A percentile compares a stretch with the other conserved stretches of the same genome.
These are phyloP conservation scores for Puma concolor DNA, from an alignment of 2,113 vertebrate species.

Conservation along the genomic window DNA sequence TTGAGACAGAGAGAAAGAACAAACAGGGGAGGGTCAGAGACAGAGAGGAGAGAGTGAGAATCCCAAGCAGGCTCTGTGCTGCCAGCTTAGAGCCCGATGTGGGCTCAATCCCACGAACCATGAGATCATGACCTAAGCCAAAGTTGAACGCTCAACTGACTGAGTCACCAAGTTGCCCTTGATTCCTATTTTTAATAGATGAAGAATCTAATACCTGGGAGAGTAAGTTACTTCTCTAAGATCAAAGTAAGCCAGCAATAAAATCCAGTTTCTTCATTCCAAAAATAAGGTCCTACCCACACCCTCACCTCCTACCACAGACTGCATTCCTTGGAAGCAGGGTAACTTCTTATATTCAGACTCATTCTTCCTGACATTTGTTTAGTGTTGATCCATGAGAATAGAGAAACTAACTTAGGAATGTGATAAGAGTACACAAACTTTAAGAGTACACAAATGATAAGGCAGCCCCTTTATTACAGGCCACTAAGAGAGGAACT, in stretches of 20 bases:
- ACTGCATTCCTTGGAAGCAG: neutral
- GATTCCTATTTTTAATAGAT: slow-evolving; percentile 1
- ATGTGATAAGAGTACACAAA: neutral
- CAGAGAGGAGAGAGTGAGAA: no score
- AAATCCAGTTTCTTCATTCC: neutral
- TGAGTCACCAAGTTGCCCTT: neutral
- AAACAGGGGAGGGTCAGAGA: no score
- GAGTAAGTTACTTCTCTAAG: neutral
- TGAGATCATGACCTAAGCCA: no score
- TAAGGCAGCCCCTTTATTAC: neutral
- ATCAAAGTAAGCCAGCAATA: neutral
- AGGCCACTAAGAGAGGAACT: neutral
- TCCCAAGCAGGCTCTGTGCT: no score
- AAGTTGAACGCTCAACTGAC: no score
- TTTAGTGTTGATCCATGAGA: neutral
- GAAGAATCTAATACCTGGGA: neutral
- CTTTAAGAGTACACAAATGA: neutral
- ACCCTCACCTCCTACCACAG: neutral
- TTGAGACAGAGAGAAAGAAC: no score
- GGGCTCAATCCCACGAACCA: no score
- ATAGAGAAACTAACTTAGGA: neutral
- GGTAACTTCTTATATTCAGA: neutral
- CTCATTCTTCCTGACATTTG: neutral
- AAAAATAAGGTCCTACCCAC: neutral
- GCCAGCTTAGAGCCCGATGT: no score